Conservation (phyloP, 2,888 invertebrate species). For the Ariolimax columbianus region DNA sequence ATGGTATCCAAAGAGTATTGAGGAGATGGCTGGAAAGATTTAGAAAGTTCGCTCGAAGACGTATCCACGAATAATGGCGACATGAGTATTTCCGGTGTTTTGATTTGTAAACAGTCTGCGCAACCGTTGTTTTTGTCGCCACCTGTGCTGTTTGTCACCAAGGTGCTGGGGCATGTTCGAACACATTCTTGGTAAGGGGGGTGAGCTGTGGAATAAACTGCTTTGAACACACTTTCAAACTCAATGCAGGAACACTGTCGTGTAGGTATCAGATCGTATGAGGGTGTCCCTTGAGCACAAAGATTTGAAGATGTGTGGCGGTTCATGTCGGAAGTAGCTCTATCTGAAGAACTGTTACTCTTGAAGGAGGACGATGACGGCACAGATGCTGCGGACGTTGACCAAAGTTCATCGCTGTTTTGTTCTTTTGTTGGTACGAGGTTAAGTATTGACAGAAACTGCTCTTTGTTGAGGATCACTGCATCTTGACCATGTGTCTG, state of each 20-base stretch:
- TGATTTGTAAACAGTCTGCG: not conserved
- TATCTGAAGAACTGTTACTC: too few species aligned
- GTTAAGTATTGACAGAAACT: slow-evolving; percentile 5
- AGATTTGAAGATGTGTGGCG: not conserved
- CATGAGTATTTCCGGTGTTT: not conserved
- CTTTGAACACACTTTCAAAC: slow-evolving; percentile 5
- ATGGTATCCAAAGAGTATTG: not conserved
- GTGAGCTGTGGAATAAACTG: slow-evolving; percentile 32
- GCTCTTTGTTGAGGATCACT: slow-evolving; percentile 17
- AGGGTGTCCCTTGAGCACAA: too few species aligned
- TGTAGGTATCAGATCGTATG: slow-evolving; percentile 5
- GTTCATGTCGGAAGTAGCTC: not conserved
- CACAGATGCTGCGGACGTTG: not conserved
- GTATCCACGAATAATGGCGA: slow-evolving; percentile 29
- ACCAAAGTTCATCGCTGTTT: not conserved
- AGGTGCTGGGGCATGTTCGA: not conserved
- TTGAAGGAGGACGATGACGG: too few species aligned
- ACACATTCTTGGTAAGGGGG: not conserved
- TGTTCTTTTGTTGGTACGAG: not conserved
- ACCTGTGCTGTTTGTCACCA: not conserved
- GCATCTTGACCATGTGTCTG: not conserved
- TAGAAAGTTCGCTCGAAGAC: not conserved
- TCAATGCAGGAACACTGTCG: slow-evolving; percentile 14
- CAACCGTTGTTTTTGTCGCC: not conserved
- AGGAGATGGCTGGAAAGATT: not conserved